Evolutionary conservation across 1,140 invertebrate genomes (phyloP).

Genomic region (Helicorthomorpha holstii): DNA sequence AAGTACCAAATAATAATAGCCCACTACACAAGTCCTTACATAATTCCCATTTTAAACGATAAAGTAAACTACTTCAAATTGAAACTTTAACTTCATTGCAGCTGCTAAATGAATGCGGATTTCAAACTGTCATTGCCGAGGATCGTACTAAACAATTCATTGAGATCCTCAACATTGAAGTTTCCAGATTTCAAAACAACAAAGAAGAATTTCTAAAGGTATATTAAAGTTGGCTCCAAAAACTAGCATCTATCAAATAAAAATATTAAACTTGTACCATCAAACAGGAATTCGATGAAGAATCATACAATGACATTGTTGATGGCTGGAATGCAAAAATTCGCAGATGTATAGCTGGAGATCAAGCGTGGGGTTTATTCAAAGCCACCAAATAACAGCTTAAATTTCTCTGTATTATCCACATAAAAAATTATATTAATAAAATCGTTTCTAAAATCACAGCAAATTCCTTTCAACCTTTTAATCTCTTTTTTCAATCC

Average conservation of each 20-base stretch:
- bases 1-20: too few relatives aligned
- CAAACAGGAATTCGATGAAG: slow-evolving; percentile 8
- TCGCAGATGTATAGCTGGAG: slow-evolving; percentile 26
- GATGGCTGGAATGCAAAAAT: slow-evolving; percentile 35
- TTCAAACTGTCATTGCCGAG: slow-evolving; percentile 31
- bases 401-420: too few relatives aligned
- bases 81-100: background rate
- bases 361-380: slow-evolving; percentile 37
- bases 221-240: too few relatives aligned
- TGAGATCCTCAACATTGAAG: slow-evolving; percentile 32
- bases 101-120: slow-evolving; percentile 24
- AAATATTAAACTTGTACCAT: background rate
- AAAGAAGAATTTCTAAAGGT: too few relatives aligned
- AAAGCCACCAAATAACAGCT: slow-evolving; percentile 19
- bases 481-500: too few relatives aligned
- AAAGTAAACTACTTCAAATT: background rate
- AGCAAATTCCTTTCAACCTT: too few relatives aligned
- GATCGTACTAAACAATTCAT: slow-evolving; percentile 36
- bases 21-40: too few relatives aligned
- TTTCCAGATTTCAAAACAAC: slow-evolving; percentile 24
- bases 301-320: slow-evolving; percentile 31
- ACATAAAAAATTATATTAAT: too few relatives aligned
- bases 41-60: too few relatives aligned
- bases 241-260: too few relatives aligned
- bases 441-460: too few relatives aligned